These are phyloP conservation scores for Diuraphis noxia DNA, from an alignment of 1,140 invertebrate species.

Conservation along the genomic window DNA sequence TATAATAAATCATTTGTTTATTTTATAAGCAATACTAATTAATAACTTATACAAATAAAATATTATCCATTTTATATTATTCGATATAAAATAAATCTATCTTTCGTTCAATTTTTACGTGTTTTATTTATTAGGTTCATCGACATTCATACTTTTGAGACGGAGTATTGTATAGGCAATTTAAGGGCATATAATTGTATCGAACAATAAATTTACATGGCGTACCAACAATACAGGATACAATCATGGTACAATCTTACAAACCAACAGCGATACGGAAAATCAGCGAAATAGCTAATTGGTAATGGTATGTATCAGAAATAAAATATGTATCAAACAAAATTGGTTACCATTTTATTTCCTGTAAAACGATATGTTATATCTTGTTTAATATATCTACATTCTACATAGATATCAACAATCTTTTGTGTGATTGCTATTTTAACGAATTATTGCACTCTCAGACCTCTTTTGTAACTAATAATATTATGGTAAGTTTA, in stretches of 20 bases:
- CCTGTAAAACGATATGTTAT: no score
- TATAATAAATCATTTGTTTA: background rate
- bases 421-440: no score
- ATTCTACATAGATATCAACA: no score
- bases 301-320: no score
- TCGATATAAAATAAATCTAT: background rate
- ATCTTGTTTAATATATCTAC: no score
- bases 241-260: background rate
- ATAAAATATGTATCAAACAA: no score
- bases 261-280: background rate
- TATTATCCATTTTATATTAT: background rate
- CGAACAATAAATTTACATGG: background rate
- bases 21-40: background rate
- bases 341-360: no score
- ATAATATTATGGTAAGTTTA: no score
- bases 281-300: background rate
- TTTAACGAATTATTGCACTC: no score
- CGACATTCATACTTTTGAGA: background rate
- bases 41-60: no score
- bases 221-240: background rate
- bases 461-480: no score
- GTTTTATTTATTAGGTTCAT: background rate
- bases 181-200: background rate
- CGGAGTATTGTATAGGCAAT: background rate
- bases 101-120: background rate